Base-by-base conservation (phyloP, 2,888 invertebrate genomes). In the Baronia brevicornis region DNA sequence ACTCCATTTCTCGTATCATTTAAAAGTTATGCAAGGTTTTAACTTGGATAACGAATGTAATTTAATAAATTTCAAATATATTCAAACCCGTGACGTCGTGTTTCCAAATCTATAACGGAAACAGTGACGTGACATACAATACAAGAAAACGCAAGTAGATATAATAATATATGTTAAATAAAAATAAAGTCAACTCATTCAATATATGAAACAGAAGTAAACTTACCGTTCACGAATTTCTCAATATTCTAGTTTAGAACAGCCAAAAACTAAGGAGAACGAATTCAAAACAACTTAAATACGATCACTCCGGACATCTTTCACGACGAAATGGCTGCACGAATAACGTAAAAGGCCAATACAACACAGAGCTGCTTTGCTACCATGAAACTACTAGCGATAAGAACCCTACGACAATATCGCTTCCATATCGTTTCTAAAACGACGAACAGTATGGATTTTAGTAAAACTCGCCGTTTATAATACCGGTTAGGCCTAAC, bases 261-360 rank as follows among this genome's bases (percentile, higher is more conserved):
- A 64, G 63, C 62, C 61, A 68, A 68, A 70, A 66, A 66, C 67
- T 58, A 57, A 57, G 54, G 62, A 64, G 61, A 77, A 65, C 65
- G 59, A 60, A 68, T 69, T 36, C 65, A 68, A 62, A 70, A 69
- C 69, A 68, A 65, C 69, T 65, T 69, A 56, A 68, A 60, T 65
- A 63, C 63, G 51, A 48, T 59, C 60, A 55, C 69, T 61, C 58
- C 71, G 46, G 78, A 78, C 79, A 78, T 79, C 62, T 77, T 78
- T 72, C 64, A 57, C 55, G 56, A 60, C 63, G 65, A 66, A 78
- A 75, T 79, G 80, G 79, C 67, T 67, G 72, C 71, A 67, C 70
- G 77, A 72, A 74, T 77, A 72, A 71, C 66, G 67, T 66, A 59
- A 60, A 63, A 71, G 71, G 62, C 59, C 64, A 61, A 59, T 55